Conservation (phyloP, 2,888 invertebrate genomes). For the Dicyrtomina minuta region DNA sequence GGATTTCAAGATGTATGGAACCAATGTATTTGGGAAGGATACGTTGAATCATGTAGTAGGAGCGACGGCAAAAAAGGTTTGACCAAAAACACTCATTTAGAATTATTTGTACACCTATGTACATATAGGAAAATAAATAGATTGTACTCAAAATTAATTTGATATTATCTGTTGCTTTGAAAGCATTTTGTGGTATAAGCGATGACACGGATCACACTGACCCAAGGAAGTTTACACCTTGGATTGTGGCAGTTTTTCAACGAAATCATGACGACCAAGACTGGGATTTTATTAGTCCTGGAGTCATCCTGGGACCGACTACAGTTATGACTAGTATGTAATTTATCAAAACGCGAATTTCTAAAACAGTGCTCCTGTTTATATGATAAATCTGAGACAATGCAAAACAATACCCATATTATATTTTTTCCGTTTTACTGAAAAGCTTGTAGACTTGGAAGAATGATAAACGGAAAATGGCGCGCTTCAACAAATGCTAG, state of each 20-base stretch:
- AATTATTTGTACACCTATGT: too few species aligned
- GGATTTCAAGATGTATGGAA: slow-evolving; percentile 4
- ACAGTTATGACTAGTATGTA: slow-evolving; percentile 14
- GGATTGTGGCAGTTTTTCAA: slow-evolving; percentile 6
- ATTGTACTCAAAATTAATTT: too few species aligned
- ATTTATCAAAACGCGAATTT: too few species aligned
- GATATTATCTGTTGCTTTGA: too few species aligned
- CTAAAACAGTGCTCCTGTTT: too few species aligned
- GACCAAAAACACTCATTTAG: too few species aligned
- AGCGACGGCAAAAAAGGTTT: not conserved
- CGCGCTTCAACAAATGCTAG: not conserved
- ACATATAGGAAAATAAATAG: too few species aligned
- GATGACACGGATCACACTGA: slow-evolving; percentile 3
- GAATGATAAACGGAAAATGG: slow-evolving; percentile 8
- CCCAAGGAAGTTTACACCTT: not conserved
- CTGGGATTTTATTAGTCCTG: slow-evolving; percentile 15
- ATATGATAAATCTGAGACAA: too few species aligned
- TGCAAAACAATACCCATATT: too few species aligned
- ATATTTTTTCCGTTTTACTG: not conserved
- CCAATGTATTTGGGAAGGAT: slow-evolving; percentile 5
- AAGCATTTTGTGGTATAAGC: not conserved
- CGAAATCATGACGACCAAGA: not conserved
- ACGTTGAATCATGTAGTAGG: too few species aligned
- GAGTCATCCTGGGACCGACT: slow-evolving; percentile 5
- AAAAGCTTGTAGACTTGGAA: slow-evolving; percentile 13